Percentiles rank a stretch among this genome's conserved stretches.
Evolutionary conservation across 2,113 vertebrate genomes (phyloP).

Genomic region (Mobula hypostoma): DNA sequence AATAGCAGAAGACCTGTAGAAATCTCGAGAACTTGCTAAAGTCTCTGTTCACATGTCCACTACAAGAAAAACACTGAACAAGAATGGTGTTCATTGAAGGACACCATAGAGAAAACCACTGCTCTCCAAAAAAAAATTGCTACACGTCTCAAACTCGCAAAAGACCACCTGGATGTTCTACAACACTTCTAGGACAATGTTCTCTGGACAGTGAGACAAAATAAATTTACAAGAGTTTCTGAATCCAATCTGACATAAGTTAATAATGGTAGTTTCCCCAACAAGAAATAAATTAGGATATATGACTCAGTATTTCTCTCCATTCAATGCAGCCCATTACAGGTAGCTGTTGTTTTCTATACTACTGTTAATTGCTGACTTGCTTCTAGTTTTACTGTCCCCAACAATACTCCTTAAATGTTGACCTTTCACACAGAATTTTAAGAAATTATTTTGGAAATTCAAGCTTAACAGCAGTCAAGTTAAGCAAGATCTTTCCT

Average conservation of each 20-base stretch:
- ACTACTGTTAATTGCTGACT: not conserved
- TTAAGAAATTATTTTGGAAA: not conserved
- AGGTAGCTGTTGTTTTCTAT: not conserved
- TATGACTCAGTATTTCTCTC: not conserved
- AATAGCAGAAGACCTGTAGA: too few species aligned
- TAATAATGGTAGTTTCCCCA: not conserved
- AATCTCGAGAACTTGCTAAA: too few species aligned
- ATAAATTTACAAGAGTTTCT: not conserved
- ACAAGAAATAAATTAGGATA: not conserved
- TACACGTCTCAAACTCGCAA: too few species aligned
- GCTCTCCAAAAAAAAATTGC: too few species aligned
- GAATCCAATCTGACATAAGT: not conserved
- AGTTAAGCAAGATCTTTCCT: not conserved
- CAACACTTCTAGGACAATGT: too few species aligned
- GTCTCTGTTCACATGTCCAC: too few species aligned
- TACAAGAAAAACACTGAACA: too few species aligned
- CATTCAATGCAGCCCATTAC: not conserved
- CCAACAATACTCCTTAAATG: not conserved
- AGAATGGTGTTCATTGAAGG: too few species aligned
- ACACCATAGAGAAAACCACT: too few species aligned
- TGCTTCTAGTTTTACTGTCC: not conserved
- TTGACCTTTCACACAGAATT: not conserved
- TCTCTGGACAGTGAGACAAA: too few species aligned
- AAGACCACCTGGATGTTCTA: too few species aligned
- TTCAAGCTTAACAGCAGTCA: not conserved